A percentile compares a stretch with the other conserved stretches of the same genome.
Conservation (phyloP, 2,888 invertebrate species). For the Parnassius smintheus region DNA sequence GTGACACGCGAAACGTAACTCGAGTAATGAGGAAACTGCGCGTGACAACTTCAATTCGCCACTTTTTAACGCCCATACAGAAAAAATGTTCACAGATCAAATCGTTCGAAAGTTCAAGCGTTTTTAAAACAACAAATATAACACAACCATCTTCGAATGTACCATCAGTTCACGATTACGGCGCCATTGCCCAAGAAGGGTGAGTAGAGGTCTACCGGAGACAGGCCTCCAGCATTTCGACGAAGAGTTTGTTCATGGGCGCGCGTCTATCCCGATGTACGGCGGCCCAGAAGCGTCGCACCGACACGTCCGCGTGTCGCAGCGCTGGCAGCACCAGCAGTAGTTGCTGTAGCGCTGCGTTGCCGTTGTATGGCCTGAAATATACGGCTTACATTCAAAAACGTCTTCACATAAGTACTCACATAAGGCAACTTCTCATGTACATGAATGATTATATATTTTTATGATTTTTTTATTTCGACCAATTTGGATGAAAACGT, state of each 20-base stretch:
- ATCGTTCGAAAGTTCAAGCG: conserved; percentile 3
- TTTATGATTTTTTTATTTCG: no score
- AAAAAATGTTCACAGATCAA: conserved; percentile 4
- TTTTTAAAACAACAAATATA: conserved; percentile 1
- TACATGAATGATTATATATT: no score
- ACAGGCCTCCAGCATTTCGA: conserved; percentile 96
- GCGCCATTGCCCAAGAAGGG: no score
- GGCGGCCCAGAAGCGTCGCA: conserved; percentile 94
- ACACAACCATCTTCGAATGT: conserved; percentile 14
- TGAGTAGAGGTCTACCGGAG: conserved; percentile 74
- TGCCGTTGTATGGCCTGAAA: conserved; percentile 86
- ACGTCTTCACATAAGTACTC: no score
- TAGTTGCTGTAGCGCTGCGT: conserved; percentile 91
- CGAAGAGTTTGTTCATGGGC: conserved; percentile 97
- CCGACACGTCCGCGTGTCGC: conserved; percentile 93
- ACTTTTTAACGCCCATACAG: background rate
- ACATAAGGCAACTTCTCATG: no score
- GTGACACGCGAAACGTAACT: background rate
- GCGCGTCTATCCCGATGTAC: conserved; percentile 94
- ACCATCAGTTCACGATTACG: no score
- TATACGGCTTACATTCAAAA: no score
- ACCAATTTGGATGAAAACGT: no score
- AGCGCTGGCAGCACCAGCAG: conserved; percentile 93
- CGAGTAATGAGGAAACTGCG: background rate
- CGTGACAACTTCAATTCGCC: background rate